Evolutionary conservation across 2,888 invertebrate genomes (phyloP).

Genomic region (Meghimatium bilineatum): DNA sequence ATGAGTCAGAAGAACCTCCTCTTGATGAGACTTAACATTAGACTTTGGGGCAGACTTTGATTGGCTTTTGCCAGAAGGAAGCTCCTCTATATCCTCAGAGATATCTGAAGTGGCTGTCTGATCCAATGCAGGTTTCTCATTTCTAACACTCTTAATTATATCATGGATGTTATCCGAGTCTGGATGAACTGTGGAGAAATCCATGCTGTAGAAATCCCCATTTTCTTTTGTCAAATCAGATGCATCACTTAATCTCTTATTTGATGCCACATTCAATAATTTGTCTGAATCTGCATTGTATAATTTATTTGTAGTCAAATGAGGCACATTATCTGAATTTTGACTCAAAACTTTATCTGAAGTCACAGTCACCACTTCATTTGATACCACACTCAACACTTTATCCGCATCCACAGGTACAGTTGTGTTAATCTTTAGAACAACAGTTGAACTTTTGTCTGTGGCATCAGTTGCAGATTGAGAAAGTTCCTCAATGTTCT

Average conservation of each 20-base stretch:
- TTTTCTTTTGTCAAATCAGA: constrained; percentile 29
- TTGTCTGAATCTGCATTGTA: not conserved
- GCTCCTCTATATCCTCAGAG: constrained; percentile 66
- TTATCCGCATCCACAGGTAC: constrained; percentile 29
- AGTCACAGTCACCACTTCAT: not conserved
- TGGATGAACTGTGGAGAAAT: constrained; percentile 58
- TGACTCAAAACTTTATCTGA: not conserved
- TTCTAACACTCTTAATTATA: constrained; percentile 54
- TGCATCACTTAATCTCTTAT: not conserved
- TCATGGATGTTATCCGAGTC: constrained; percentile 53
- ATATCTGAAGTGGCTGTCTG: constrained; percentile 48
- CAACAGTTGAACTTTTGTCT: constrained; percentile 43
- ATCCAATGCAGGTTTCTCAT: constrained; percentile 31
- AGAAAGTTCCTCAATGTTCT: constrained; percentile 57
- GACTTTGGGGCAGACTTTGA: constrained; percentile 56
- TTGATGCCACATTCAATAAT: constrained; percentile 19
- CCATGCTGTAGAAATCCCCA: constrained; percentile 52
- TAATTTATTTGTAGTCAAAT: not conserved
- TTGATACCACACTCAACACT: not conserved
- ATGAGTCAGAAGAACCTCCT: not conserved
- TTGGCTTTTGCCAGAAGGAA: not conserved
- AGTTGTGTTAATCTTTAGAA: constrained; percentile 40
- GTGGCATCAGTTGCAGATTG: constrained; percentile 42
- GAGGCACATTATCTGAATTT: not conserved
- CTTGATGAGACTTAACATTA: constrained; percentile 43